phyloP scores from a whole-genome alignment of 2,797 vertebrate genomes.

The Poeciliopsis turneri region DNA sequence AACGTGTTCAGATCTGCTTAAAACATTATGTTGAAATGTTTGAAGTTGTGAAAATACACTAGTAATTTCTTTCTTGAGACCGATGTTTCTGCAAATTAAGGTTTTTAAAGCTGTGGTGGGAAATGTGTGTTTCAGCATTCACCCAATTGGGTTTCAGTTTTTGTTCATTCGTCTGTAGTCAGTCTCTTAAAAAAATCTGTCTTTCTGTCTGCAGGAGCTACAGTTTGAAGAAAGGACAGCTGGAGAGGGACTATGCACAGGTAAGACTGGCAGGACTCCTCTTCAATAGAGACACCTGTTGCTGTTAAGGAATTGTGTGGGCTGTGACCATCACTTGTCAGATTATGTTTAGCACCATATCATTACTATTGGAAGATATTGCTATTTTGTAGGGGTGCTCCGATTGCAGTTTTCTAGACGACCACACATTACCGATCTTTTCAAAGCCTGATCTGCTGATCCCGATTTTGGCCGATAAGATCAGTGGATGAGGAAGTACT shows the following conservation, averaged over 20 bases:
- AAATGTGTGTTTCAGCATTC: not conserved
- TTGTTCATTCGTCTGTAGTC: not conserved
- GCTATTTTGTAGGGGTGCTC: not conserved
- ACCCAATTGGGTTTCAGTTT: not conserved
- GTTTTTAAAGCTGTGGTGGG: not conserved
- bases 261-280: conserved; percentile 67
- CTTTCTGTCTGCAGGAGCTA: conserved; percentile 85
- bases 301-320: not conserved
- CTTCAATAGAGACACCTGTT: not conserved
- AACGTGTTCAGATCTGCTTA: not conserved
- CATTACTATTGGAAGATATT: not conserved
- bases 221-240: conserved; percentile 95
- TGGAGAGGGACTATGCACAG: conserved; percentile 97
- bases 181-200: conserved; percentile 9
- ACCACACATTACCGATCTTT: no score
- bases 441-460: no score
- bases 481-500: no score
- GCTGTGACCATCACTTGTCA: not conserved
- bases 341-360: not conserved
- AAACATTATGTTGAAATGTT: not conserved
- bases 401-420: no score
- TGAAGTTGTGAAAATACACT: not conserved
- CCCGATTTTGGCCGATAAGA: no score
- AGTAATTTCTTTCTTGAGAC: conserved; percentile 7
- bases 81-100: not conserved